Evolutionary conservation across 2,113 vertebrate genomes (phyloP).

Genomic region (Apeltes quadracus): DNA sequence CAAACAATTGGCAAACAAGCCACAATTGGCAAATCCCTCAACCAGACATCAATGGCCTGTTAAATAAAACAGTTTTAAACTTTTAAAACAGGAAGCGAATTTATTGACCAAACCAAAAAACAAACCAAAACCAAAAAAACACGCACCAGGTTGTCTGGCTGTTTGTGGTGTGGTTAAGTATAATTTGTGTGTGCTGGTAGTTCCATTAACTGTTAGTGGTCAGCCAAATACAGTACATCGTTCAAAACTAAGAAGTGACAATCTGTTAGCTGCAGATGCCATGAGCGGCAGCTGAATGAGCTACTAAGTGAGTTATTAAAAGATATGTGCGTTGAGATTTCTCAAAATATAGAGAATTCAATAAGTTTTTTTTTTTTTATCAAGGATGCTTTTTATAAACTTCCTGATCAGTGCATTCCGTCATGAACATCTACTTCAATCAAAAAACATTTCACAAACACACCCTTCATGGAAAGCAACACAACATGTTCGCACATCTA

Average conservation of each 20-base stretch:
- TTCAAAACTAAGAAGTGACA: too few species aligned
- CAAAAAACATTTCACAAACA: neutral
- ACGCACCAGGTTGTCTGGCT: too few species aligned
- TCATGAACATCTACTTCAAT: neutral
- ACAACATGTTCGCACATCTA: neutral
- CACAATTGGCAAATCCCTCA: too few species aligned
- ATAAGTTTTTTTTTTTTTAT: neutral
- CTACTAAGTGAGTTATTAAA: neutral
- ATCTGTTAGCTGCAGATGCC: neutral
- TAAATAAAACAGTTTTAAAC: too few species aligned
- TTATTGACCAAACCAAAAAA: neutral
- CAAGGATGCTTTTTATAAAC: neutral
- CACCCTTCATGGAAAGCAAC: neutral
- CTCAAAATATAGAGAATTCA: neutral
- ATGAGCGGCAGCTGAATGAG: neutral
- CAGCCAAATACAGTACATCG: too few species aligned
- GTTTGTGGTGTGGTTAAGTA: too few species aligned
- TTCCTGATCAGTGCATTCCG: neutral
- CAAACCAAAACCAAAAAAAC: neutral
- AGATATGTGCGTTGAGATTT: neutral
- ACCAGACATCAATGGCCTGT: too few species aligned
- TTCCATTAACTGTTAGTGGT: too few species aligned
- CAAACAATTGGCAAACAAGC: too few species aligned
- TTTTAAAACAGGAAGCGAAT: too few species aligned
- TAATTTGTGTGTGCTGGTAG: too few species aligned